Evolutionary conservation across 1,140 invertebrate genomes (phyloP).

Genomic region (Aphis craccivora): DNA sequence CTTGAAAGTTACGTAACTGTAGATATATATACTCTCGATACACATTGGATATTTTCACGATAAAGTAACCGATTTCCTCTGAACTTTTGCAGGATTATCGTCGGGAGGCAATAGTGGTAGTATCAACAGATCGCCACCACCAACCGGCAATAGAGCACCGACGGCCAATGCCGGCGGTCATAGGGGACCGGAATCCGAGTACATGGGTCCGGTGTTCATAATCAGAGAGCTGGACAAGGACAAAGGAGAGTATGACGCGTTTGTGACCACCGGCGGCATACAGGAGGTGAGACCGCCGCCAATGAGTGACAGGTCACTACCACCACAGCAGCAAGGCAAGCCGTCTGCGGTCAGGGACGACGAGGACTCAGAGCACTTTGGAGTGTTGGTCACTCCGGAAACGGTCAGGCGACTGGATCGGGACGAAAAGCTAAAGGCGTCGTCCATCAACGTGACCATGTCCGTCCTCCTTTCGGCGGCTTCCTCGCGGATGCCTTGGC

Average conservation of each 20-base stretch:
- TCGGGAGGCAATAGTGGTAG: not conserved
- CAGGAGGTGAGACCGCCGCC: constrained; percentile 18
- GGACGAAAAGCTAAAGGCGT: not conserved
- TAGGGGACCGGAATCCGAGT: not conserved
- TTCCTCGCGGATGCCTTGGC: constrained; percentile 42
- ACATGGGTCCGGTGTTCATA: constrained; percentile 57
- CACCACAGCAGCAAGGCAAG: not conserved
- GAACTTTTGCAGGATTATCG: not conserved
- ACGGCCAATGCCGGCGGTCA: not conserved
- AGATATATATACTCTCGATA: too few relatives aligned
- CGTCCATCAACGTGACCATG: constrained; percentile 16
- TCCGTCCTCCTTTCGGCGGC: constrained; percentile 32
- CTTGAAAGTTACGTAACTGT: too few relatives aligned
- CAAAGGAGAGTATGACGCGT: constrained; percentile 43
- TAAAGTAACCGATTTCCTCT: not conserved
- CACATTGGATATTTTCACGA: too few relatives aligned
- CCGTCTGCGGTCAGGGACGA: not conserved
- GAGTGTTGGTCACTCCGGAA: constrained; percentile 51
- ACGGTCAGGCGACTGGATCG: constrained; percentile 21
- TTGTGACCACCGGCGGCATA: constrained; percentile 57
- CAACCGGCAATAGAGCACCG: too few relatives aligned
- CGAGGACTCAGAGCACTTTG: constrained; percentile 56
- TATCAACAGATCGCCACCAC: not conserved
- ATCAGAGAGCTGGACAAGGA: constrained; percentile 44
- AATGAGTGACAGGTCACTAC: not conserved